phyloP scores from a whole-genome alignment of 2,797 vertebrate species.

The Sebastes minor region DNA sequence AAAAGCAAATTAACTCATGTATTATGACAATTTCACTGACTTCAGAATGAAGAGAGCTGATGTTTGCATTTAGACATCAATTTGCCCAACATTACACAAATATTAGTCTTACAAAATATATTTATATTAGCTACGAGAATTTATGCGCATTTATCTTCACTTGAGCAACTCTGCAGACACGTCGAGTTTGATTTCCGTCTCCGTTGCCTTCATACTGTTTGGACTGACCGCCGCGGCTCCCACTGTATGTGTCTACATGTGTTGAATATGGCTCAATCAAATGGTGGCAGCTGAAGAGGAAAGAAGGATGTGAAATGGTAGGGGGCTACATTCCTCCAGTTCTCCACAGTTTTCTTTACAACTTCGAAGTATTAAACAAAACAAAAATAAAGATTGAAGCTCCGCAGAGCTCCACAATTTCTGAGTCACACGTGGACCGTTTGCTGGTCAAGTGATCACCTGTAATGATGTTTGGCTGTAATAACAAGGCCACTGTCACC shows the following conservation, averaged over 20 bases:
- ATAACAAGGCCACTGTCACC: constrained; percentile 56
- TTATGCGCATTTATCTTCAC: constrained; percentile 42
- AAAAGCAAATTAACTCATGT: constrained; percentile 32
- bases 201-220: constrained; percentile 36
- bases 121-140: constrained; percentile 47
- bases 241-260: constrained; percentile 40
- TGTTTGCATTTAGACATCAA: constrained; percentile 23
- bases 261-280: constrained; percentile 75
- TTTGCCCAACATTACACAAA: constrained; percentile 49
- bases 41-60: constrained; percentile 26
- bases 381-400: constrained; percentile 32
- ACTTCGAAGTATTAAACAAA: constrained; percentile 59
- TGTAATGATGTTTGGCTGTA: constrained; percentile 37
- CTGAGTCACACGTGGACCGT: constrained; percentile 40
- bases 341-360: constrained; percentile 73
- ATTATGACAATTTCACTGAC: constrained; percentile 36
- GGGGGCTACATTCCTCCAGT: constrained; percentile 70
- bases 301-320: constrained; percentile 55
- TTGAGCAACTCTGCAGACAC: constrained; percentile 43
- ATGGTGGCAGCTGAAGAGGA: constrained; percentile 59
- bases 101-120: constrained; percentile 46
- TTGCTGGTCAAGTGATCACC: constrained; percentile 48
- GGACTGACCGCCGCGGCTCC: constrained; percentile 22
- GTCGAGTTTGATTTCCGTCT: constrained; percentile 52
- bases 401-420: constrained; percentile 41